These are phyloP conservation scores for Ornithoptera priamus DNA, from an alignment of 2,888 invertebrate species.

Conservation along the genomic window DNA sequence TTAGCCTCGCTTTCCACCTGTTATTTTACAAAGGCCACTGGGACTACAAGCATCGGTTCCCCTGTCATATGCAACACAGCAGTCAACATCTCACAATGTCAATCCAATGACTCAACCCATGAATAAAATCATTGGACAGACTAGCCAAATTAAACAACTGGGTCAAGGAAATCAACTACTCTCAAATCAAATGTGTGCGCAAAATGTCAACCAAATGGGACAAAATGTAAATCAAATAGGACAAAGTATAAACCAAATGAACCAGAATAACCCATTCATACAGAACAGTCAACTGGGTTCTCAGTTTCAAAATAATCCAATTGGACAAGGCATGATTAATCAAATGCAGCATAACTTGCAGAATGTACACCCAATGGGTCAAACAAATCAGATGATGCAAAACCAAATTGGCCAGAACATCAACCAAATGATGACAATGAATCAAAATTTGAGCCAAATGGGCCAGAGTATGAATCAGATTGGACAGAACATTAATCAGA, in stretches of 20 bases:
- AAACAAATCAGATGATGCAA: too few species aligned
- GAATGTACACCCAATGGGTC: constrained; percentile 40
- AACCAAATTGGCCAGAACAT: constrained; percentile 41
- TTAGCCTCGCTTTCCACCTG: constrained; percentile 71
- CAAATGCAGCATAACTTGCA: constrained; percentile 42
- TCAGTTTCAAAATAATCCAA: constrained; percentile 47
- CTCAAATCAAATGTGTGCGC: constrained; percentile 36
- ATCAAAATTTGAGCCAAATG: constrained; percentile 43
- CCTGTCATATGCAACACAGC: constrained; percentile 65
- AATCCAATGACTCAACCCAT: constrained; percentile 56
- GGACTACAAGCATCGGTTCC: constrained; percentile 69
- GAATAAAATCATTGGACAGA: constrained; percentile 53
- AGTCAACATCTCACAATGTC: constrained; percentile 51
- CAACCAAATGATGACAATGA: constrained; percentile 40
- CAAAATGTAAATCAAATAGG: constrained; percentile 45
- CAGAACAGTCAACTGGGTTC: constrained; percentile 41
- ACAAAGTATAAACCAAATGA: constrained; percentile 44
- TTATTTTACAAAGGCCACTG: constrained; percentile 70
- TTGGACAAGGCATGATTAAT: constrained; percentile 45
- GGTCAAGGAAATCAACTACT: constrained; percentile 34
- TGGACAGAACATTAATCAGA: constrained; percentile 46
- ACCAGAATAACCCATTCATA: constrained; percentile 41
- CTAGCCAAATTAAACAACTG: constrained; percentile 38
- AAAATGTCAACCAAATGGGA: constrained; percentile 47
- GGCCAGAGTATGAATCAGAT: constrained; percentile 43